Percentiles rank a stretch among this genome's conserved stretches.
phyloP scores from a whole-genome alignment of 2,797 vertebrate genomes.

The Monodelphis domestica region DNA sequence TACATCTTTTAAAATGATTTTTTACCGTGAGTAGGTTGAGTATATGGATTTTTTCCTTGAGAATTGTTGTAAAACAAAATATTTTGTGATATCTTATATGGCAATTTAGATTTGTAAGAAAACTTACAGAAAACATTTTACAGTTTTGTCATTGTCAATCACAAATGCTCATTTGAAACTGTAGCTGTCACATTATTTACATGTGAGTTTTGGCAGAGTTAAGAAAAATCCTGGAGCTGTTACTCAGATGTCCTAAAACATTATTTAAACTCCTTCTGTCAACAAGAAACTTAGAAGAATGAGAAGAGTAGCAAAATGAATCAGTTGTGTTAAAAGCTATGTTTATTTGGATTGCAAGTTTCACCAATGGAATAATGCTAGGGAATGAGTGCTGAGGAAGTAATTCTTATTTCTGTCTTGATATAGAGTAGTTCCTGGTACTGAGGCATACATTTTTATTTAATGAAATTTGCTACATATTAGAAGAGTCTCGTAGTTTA shows the following conservation, averaged over 20 bases:
- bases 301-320: background rate
- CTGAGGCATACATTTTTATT: background rate
- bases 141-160: background rate
- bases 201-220: background rate
- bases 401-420: background rate
- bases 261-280: background rate
- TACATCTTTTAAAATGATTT: background rate
- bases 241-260: background rate
- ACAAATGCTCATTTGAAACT: background rate
- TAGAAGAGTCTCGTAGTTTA: rapidly evolving
- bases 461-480: background rate
- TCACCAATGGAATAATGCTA: background rate
- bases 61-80: background rate
- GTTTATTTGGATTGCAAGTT: background rate
- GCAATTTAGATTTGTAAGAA: background rate
- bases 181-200: background rate
- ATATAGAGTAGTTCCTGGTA: background rate
- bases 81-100: background rate
- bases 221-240: background rate
- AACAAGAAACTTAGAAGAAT: background rate
- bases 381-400: background rate
- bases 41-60: background rate
- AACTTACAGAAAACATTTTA: background rate
- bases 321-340: background rate
- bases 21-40: background rate